Evolutionary conservation across 2,888 invertebrate species (phyloP), one percentile per base, ranked within the genome.

Genomic region (Aromia moschata): DNA sequence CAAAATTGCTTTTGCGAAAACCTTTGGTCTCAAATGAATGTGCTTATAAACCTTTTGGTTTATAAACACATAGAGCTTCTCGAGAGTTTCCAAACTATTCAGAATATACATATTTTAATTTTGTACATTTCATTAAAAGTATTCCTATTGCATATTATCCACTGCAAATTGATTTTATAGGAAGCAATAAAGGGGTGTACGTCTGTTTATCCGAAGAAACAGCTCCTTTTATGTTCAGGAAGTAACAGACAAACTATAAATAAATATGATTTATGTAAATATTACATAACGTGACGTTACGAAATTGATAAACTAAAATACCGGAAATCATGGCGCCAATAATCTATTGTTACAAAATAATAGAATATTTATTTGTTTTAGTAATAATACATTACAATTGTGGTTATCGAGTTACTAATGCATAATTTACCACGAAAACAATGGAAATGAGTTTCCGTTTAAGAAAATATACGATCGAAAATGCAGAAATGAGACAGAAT

Each of bases 281-380:
- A 47, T 47, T 40, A 60, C 56, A 58, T 58, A 52, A 52, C 41
- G 41, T 25, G 49, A 56, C 56, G 31, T 53, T 43, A 60, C 36
- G 40, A 58, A 58, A 56, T 44, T 56, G 51, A 60, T 56, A 60
- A 60, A 53, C 53, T 47, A 47, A 55, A 56, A 64, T 56, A 58
- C 60, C 47, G 64, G 64, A 64, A 64, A 60, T 52, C 38, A 30
- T 49, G 58, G 56, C 60, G 60, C 58, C 64, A 58, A 56, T 54
- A 14, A 44, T 53, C 53, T 54, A 60, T 58, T 62, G 56, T 59
- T 56, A 53, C 45, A 58, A 41, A 53, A 57, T 46, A 43, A 49
- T 40, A 55, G 47, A 46, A 38, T 51, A 60, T 47, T 52, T 46
- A 56, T 55, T 40, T 60, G 52, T 56, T 56, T 60, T 52, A 58